Evolutionary conservation across 2,888 invertebrate genomes (phyloP).

Genomic region (Marronus borbonicus): DNA sequence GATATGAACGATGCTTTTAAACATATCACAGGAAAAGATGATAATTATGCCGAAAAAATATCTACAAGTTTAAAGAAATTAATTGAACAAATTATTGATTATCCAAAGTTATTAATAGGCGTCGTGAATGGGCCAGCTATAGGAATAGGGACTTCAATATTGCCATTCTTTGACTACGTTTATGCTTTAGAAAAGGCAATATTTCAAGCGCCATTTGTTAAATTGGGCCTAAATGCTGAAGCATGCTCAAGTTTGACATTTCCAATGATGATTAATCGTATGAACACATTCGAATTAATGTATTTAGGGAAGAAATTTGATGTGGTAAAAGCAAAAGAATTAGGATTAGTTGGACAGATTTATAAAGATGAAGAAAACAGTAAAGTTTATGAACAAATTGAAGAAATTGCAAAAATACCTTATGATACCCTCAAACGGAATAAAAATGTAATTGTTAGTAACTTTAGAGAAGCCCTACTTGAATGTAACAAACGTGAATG

Average conservation of each 20-base stretch:
- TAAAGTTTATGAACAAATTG: constrained; percentile 73
- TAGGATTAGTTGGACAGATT: constrained; percentile 86
- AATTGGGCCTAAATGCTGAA: constrained; percentile 89
- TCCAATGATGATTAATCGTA: constrained; percentile 86
- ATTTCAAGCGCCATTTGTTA: constrained; percentile 90
- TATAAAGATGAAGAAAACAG: constrained; percentile 78
- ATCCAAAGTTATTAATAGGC: constrained; percentile 90
- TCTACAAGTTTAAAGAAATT: constrained; percentile 73
- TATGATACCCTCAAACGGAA: constrained; percentile 76
- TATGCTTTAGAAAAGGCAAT: constrained; percentile 90
- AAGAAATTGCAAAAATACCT: constrained; percentile 75
- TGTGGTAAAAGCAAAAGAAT: constrained; percentile 84
- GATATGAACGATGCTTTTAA: constrained; percentile 70
- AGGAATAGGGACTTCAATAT: constrained; percentile 89
- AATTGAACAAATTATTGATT: constrained; percentile 85
- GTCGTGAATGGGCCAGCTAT: constrained; percentile 96
- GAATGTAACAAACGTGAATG: constrained; percentile 81
- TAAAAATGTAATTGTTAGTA: constrained; percentile 80
- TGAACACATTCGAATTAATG: constrained; percentile 75
- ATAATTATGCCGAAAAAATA: constrained; percentile 37
- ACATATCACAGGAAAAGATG: constrained; percentile 37
- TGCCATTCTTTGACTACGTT: constrained; percentile 90
- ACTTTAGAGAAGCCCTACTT: constrained; percentile 76
- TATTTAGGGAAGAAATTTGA: constrained; percentile 83
- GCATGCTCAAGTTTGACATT: constrained; percentile 91